A percentile compares a stretch with the other conserved stretches of the same genome.
These are phyloP conservation scores for Bombus terrestris DNA, from an alignment of 1,140 invertebrate species.

Conservation along the genomic window DNA sequence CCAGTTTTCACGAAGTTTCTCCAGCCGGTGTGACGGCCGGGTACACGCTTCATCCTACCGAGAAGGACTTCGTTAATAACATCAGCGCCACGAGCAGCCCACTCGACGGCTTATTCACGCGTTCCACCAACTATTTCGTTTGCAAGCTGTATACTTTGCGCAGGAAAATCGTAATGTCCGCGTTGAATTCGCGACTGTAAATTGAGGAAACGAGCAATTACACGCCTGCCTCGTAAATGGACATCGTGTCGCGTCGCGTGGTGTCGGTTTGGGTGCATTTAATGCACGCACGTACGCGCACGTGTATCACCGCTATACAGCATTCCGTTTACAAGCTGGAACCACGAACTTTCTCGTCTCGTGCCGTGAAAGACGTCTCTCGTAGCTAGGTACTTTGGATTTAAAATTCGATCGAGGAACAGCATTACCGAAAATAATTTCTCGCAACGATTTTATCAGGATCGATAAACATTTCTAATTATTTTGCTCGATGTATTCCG, in stretches of 20 bases:
- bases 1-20: conserved; percentile 33
- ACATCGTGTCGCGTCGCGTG: conserved; percentile 23
- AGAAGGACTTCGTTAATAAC: conserved; percentile 44
- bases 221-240: conserved; percentile 29
- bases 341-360: neutral
- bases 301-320: neutral
- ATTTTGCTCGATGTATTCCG: neutral
- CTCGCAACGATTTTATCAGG: neutral
- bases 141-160: conserved; percentile 36
- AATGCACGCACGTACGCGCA: conserved; percentile 15
- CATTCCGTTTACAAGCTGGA: neutral
- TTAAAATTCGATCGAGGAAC: neutral
- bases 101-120: conserved; percentile 46
- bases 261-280: conserved; percentile 17
- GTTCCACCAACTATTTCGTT: conserved; percentile 38
- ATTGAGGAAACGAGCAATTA: conserved; percentile 54
- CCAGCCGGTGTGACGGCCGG: neutral
- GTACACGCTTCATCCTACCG: neutral
- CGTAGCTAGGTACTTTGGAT: neutral
- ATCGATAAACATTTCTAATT: neutral
- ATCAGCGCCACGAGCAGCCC: conserved; percentile 18
- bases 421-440: neutral
- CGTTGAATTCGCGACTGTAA: conserved; percentile 36
- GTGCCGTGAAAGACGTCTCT: neutral
- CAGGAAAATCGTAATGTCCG: conserved; percentile 33